These are phyloP conservation scores for Phengaris alcon DNA, from an alignment of 2,888 invertebrate species.

Conservation along the genomic window DNA sequence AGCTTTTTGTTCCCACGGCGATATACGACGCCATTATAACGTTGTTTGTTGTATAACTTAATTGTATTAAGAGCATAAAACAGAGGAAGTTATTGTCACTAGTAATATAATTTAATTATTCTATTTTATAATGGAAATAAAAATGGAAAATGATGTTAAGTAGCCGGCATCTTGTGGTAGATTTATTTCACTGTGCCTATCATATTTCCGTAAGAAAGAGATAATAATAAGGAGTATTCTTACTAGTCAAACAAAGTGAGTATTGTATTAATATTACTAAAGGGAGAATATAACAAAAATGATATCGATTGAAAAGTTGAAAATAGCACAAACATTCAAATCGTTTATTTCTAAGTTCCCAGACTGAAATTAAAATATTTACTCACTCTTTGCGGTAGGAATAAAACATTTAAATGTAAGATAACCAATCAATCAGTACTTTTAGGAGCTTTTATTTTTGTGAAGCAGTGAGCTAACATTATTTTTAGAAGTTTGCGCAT, in stretches of 20 bases:
- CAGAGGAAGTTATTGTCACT: slow-evolving; percentile 7
- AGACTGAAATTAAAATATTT: slow-evolving; percentile 38
- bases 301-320: background rate
- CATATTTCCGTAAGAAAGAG: background rate
- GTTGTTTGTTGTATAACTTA: slow-evolving; percentile 20
- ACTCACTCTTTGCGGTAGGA: slow-evolving; percentile 28
- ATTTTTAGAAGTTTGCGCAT: slow-evolving; percentile 60
- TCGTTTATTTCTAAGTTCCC: slow-evolving; percentile 49
- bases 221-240: background rate
- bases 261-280: background rate
- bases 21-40: slow-evolving; percentile 22
- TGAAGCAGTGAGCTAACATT: slow-evolving; percentile 48
- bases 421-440: slow-evolving; percentile 40
- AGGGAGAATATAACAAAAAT: background rate
- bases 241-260: too few relatives aligned
- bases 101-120: slow-evolving; percentile 20
- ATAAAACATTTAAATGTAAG: slow-evolving; percentile 32
- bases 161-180: background rate
- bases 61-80: slow-evolving; percentile 17
- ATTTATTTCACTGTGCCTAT: background rate
- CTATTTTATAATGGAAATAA: background rate
- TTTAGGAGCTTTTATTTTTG: slow-evolving; percentile 52
- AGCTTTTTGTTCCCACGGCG: slow-evolving; percentile 14
- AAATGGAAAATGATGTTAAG: slow-evolving; percentile 8
- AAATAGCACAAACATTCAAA: slow-evolving; percentile 22